Percentiles rank a stretch among this genome's conserved stretches.
phyloP scores from a whole-genome alignment of 2,797 vertebrate species.

The Chloroceryle inda region DNA sequence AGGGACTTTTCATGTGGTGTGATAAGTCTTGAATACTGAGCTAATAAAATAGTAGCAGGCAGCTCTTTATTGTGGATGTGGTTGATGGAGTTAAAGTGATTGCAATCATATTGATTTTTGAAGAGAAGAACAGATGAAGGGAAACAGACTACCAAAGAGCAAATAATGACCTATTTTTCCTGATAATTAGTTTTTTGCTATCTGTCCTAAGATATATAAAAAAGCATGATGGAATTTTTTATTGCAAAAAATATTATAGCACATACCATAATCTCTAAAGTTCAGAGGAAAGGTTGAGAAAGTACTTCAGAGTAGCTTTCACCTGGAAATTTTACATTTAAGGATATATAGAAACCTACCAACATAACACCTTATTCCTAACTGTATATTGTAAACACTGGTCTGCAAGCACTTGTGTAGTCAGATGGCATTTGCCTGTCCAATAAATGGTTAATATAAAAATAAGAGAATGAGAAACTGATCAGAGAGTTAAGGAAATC shows the following conservation, averaged over 20 bases:
- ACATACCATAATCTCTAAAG: slow-evolving; percentile 4
- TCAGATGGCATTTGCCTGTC: background rate
- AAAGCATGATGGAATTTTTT: background rate
- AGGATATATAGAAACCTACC: background rate
- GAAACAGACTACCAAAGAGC: background rate
- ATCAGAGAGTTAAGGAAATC: background rate
- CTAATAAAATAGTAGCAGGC: background rate
- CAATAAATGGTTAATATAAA: background rate
- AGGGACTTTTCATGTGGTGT: background rate
- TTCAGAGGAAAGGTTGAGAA: background rate
- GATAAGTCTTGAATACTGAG: background rate
- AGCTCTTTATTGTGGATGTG: background rate
- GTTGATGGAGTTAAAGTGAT: slow-evolving; percentile 1
- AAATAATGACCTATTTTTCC: background rate
- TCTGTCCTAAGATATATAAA: background rate
- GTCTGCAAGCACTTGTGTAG: background rate
- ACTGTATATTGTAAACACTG: background rate
- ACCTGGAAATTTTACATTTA: background rate
- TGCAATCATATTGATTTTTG: slow-evolving; percentile 17
- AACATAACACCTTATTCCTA: background rate
- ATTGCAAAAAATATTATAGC: background rate
- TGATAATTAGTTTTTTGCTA: slow-evolving; percentile 24
- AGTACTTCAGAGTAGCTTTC: background rate
- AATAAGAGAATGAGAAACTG: background rate
- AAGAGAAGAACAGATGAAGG: background rate